These are phyloP conservation scores for Augiades crinisus DNA, from an alignment of 2,888 invertebrate species.

Conservation along the genomic window DNA sequence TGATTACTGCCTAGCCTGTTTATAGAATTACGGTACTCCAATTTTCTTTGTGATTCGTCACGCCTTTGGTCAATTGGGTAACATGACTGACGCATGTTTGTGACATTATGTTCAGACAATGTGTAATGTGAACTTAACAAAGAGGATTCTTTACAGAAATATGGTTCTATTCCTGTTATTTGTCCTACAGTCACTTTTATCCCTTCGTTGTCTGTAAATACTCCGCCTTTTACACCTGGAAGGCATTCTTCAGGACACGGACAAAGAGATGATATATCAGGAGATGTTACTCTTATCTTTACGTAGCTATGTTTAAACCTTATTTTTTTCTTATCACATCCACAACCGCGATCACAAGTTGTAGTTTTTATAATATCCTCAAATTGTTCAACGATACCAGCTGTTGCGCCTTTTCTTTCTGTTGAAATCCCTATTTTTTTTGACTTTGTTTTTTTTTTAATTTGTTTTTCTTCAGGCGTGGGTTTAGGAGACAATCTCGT, in stretches of 20 bases:
- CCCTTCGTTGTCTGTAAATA: slow-evolving; percentile 58
- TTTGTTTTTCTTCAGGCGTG: slow-evolving; percentile 45
- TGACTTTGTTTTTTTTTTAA: slow-evolving; percentile 43
- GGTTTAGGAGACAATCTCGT: slow-evolving; percentile 39
- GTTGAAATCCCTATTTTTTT: slow-evolving; percentile 39
- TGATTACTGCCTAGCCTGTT: too few species aligned
- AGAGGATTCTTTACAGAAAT: slow-evolving; percentile 31
- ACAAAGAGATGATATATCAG: slow-evolving; percentile 58
- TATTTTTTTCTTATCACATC: slow-evolving; percentile 63
- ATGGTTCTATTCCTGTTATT: slow-evolving; percentile 44
- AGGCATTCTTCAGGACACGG: slow-evolving; percentile 58
- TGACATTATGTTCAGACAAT: background rate
- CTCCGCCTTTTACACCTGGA: slow-evolving; percentile 53
- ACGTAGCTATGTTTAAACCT: slow-evolving; percentile 64
- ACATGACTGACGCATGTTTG: too few species aligned
- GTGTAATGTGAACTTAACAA: background rate
- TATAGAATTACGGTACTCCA: too few species aligned
- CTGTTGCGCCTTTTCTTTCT: slow-evolving; percentile 31
- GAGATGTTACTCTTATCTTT: slow-evolving; percentile 61
- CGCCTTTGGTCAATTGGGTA: too few species aligned
- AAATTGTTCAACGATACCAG: slow-evolving; percentile 45
- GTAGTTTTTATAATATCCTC: slow-evolving; percentile 55
- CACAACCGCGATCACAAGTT: slow-evolving; percentile 58
- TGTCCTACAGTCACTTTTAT: slow-evolving; percentile 62
- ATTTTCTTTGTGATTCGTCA: too few species aligned